Evolutionary conservation across 2,797 vertebrate genomes (phyloP).

Genomic region (Enteromius fasciolatus): DNA sequence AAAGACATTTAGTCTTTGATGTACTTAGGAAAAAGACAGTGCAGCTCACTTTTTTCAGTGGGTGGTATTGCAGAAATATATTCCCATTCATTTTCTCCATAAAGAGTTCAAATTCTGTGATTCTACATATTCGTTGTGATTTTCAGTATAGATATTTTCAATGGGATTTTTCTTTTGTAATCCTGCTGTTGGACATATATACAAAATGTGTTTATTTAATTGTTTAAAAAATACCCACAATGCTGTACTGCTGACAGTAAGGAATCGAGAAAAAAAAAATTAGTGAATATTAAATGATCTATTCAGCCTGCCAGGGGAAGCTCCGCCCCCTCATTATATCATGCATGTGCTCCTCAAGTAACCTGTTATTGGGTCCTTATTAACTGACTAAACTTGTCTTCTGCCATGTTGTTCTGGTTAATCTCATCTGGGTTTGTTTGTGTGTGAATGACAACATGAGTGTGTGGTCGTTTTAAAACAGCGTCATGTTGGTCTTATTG

Average conservation of each 20-base stretch:
- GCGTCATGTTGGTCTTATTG: slow-evolving; percentile 20
- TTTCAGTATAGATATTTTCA: background rate
- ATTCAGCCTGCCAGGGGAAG: slow-evolving; percentile 69
- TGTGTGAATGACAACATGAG: slow-evolving; percentile 30
- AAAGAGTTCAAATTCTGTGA: background rate
- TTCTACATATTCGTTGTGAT: background rate
- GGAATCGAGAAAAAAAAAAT: background rate
- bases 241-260: slow-evolving; percentile 14
- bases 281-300: slow-evolving; percentile 53
- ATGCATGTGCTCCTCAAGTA: slow-evolving; percentile 68
- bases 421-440: slow-evolving; percentile 45
- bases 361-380: slow-evolving; percentile 32
- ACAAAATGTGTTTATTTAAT: background rate
- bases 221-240: background rate
- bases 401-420: slow-evolving; percentile 34
- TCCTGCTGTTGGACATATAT: background rate
- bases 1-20: slow-evolving; percentile 62
- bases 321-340: slow-evolving; percentile 41
- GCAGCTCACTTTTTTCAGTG: background rate
- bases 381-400: slow-evolving; percentile 50
- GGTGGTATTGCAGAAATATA: background rate
- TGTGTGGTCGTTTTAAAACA: slow-evolving; percentile 21
- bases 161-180: background rate
- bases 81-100: slow-evolving; percentile 8
- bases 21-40: background rate